A percentile compares a stretch with the other conserved stretches of the same genome.
phyloP scores from a whole-genome alignment of 2,888 invertebrate genomes.

The Acanthosoma haemorrhoidale region DNA sequence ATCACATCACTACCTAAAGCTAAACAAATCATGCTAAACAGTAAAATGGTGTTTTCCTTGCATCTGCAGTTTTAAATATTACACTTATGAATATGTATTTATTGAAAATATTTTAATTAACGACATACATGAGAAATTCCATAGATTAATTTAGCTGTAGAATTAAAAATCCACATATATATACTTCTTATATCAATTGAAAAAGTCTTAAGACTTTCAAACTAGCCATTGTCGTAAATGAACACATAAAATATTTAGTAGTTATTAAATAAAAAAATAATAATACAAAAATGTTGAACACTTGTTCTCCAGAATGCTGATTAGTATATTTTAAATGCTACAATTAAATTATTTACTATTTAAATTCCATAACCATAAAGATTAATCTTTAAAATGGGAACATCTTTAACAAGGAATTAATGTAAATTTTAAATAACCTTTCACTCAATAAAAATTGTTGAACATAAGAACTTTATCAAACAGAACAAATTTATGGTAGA shows the following conservation, averaged over 20 bases:
- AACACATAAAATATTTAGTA: slow-evolving; percentile 6
- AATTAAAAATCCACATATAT: slow-evolving; percentile 1
- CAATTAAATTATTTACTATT: no score
- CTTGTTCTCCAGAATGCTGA: slow-evolving; percentile 2
- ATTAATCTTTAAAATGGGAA: no score
- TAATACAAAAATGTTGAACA: not conserved
- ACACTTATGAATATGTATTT: not conserved
- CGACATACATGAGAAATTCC: not conserved
- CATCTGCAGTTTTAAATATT: not conserved
- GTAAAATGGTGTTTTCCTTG: slow-evolving; percentile 23
- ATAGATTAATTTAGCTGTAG: not conserved
- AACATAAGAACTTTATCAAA: no score
- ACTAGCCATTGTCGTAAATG: slow-evolving; percentile 7
- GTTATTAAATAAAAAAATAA: not conserved
- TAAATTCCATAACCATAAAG: no score
- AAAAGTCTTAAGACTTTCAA: slow-evolving; percentile 1
- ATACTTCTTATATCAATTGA: slow-evolving; percentile 4
- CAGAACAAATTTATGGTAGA: no score
- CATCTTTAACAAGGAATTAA: no score
- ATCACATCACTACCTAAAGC: slow-evolving; percentile 28
- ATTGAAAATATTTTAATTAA: not conserved
- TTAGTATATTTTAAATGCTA: not conserved
- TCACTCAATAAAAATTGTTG: no score
- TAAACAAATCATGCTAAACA: slow-evolving; percentile 20
- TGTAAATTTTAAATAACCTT: no score